Conservation (phyloP, 2,113 vertebrate genomes). For the Phaetusa simplex region DNA sequence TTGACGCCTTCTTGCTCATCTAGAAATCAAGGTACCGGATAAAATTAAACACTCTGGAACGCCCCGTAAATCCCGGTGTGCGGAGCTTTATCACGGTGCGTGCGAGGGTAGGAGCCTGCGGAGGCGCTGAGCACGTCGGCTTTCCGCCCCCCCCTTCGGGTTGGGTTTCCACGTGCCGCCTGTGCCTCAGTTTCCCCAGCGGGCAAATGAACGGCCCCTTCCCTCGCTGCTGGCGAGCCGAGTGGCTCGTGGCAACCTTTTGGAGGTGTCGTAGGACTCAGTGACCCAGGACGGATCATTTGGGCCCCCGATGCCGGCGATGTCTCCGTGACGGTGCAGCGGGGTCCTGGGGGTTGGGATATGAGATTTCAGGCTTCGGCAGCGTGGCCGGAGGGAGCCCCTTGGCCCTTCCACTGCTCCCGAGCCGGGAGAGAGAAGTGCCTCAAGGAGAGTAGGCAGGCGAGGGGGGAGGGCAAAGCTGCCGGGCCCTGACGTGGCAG, state of each 20-base stretch:
- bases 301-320: accelerated
- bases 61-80: neutral
- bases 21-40: neutral
- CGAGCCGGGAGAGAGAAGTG: neutral
- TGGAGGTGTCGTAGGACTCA: accelerated
- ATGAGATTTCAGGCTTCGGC: neutral
- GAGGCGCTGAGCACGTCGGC: neutral
- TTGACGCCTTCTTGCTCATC: neutral
- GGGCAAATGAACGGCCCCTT: neutral
- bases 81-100: neutral
- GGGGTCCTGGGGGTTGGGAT: neutral
- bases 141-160: neutral
- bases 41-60: neutral
- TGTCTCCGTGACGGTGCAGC: neutral
- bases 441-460: neutral
- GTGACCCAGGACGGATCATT: neutral
- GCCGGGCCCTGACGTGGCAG: neutral
- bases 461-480: neutral
- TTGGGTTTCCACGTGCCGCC: neutral
- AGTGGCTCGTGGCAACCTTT: neutral
- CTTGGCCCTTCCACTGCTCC: neutral
- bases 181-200: neutral
- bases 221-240: neutral
- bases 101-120: neutral
- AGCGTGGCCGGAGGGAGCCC: accelerated